Percentiles rank a stretch among this genome's conserved stretches.
Conservation (phyloP, 2,888 invertebrate genomes). For the Tinea pellionella region DNA sequence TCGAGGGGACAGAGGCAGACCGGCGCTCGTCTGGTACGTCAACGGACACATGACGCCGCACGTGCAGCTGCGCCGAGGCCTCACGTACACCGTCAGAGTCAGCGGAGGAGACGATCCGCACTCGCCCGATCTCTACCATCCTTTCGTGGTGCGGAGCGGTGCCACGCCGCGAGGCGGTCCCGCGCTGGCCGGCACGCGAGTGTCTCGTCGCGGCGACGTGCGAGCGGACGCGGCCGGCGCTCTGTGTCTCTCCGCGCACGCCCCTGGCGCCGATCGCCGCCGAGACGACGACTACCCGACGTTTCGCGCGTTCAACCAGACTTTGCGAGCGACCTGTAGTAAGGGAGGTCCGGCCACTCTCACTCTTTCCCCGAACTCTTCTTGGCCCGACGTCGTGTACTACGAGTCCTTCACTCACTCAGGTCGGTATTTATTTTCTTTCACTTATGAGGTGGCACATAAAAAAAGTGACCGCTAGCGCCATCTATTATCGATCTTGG, state of each 20-base stretch:
- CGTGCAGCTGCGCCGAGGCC: slow-evolving; percentile 85
- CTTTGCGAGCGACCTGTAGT: slow-evolving; percentile 78
- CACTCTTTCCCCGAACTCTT: slow-evolving; percentile 85
- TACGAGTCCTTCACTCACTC: slow-evolving; percentile 93
- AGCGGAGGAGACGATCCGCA: slow-evolving; percentile 91
- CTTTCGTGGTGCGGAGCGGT: slow-evolving; percentile 89
- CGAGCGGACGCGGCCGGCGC: slow-evolving; percentile 86
- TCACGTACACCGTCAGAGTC: slow-evolving; percentile 79
- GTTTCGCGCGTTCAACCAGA: slow-evolving; percentile 87
- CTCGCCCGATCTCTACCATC: slow-evolving; percentile 87
- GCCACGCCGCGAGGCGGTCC: too few species aligned
- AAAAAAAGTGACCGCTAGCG: too few species aligned
- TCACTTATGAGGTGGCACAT: too few species aligned
- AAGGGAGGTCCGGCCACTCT: slow-evolving; percentile 78
- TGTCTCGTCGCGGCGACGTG: slow-evolving; percentile 84
- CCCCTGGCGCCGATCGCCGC: slow-evolving; percentile 75
- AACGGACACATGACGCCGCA: slow-evolving; percentile 91
- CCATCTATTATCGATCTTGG: background rate
- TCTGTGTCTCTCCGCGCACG: slow-evolving; percentile 78
- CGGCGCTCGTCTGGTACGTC: slow-evolving; percentile 91
- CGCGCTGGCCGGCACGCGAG: slow-evolving; percentile 85
- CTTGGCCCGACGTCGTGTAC: slow-evolving; percentile 93
- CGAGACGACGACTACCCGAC: slow-evolving; percentile 81
- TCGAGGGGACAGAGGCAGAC: slow-evolving; percentile 66
- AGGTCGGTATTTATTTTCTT: slow-evolving; percentile 46